Percentiles rank a stretch among this genome's conserved stretches.
Evolutionary conservation across 30 jellyfish, hydroid and myxozoan species (phyloP).

Genomic region (Catostylus mosaicus): DNA sequence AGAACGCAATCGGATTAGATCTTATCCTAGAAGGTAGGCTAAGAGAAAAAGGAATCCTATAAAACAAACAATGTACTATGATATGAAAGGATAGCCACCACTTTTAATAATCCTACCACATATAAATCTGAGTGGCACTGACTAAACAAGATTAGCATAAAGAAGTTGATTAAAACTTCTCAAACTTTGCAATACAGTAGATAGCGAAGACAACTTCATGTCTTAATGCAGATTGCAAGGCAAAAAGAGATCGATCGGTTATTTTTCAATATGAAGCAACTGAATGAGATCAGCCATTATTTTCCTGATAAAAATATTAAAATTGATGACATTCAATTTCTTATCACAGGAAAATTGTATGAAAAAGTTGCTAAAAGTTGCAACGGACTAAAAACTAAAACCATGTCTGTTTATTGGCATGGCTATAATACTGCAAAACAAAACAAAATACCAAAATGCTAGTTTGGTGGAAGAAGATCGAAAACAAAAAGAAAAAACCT

Average conservation of each 20-base stretch:
- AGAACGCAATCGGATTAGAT: slow-evolving; percentile 28
- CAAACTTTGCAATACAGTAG: neutral
- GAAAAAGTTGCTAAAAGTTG: too few relatives aligned
- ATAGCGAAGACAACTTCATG: neutral
- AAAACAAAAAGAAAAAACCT: too few relatives aligned
- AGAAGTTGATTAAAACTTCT: slow-evolving; percentile 23
- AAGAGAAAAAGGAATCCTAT: slow-evolving; percentile 13
- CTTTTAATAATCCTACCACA: slow-evolving; percentile 5
- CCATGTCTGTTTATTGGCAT: too few relatives aligned
- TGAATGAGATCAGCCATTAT: too few relatives aligned
- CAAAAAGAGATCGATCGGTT: neutral
- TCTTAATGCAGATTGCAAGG: neutral
- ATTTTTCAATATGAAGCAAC: neutral
- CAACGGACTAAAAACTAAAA: too few relatives aligned
- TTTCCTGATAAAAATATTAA: too few relatives aligned
- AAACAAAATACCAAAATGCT: too few relatives aligned
- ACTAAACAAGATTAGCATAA: slow-evolving; percentile 1
- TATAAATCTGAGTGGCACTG: slow-evolving; percentile 37
- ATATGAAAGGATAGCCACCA: slow-evolving; percentile 30
- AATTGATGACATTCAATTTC: too few relatives aligned
- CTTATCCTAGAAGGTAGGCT: slow-evolving; percentile 22
- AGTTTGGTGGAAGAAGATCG: too few relatives aligned
- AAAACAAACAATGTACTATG: slow-evolving; percentile 7
- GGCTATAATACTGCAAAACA: too few relatives aligned
- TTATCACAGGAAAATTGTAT: too few relatives aligned